Base-by-base conservation (phyloP, 2,888 invertebrate genomes). In the Macropis europaea region DNA sequence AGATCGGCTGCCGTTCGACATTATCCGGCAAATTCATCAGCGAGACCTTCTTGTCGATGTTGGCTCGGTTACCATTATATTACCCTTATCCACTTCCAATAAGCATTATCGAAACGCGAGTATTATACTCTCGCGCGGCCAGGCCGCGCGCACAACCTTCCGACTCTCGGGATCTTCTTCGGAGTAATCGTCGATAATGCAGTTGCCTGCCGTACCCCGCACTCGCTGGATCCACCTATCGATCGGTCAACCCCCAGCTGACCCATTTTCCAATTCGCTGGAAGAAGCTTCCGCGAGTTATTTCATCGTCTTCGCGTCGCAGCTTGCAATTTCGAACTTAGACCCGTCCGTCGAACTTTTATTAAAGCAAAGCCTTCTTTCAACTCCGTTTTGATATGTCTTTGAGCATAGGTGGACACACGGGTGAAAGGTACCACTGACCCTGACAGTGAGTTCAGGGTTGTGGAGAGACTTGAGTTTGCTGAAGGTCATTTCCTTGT, bases 101-200 rank as follows among this genome's bases (percentile, higher is more conserved):
- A 66, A 69, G 67, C 50, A 59, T 69, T 59, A 43, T 50, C 43
- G 17, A 4, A 5, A 2, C 62, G 19, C 34, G n/a, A 11, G 45
- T 13, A 34, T 48, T 50, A 38, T 32, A 5, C 24, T 17, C 54
- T 40, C 32, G 50, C 26, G 43, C 43, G 26, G 24, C 11, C 3
- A 22, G 9, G 24, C 40, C 2, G 11, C 6, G 48, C 22, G 24
- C 56, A 47, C 50, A 53, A 56, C 45, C 53, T 34, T 40, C 40
- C 54, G 38, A 48, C 60, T 52, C 71, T 52, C 71, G 66, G 71
- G 72, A 77, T 75, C 76, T 69, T 76, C 76, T 75, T 77, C 60
- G 53, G 64, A n/a, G 72, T 60, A 54, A 80, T 80, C 62, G 79
- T 80, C 81, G 79, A 81, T 80, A 80, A 80, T 80, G 81, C 81